A percentile compares a stretch with the other conserved stretches of the same genome.
phyloP scores from a whole-genome alignment of 2,113 vertebrate species.

The Chamaea fasciata region DNA sequence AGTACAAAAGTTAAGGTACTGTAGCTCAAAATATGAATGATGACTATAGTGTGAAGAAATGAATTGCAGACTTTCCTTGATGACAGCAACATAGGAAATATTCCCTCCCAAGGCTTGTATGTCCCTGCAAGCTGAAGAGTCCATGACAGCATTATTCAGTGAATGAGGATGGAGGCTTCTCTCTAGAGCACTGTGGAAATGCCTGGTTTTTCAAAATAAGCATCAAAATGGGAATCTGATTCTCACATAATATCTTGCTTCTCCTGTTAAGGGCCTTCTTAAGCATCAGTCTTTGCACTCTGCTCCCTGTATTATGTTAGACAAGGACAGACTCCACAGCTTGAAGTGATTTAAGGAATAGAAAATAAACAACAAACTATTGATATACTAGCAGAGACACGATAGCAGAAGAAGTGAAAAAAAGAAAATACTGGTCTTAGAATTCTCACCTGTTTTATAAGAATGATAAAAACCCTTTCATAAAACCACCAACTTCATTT shows the following conservation, averaged over 20 bases:
- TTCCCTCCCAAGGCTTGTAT: neutral
- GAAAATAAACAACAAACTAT: neutral
- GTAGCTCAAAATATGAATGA: neutral
- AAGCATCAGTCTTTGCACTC: neutral
- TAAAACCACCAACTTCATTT: neutral
- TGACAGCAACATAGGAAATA: neutral
- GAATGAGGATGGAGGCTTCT: neutral
- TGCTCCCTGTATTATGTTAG: neutral
- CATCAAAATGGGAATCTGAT: neutral
- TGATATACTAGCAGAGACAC: neutral
- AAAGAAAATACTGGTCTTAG: neutral
- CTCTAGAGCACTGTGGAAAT: neutral
- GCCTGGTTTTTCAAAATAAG: neutral
- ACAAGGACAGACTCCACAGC: neutral
- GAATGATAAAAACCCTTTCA: neutral
- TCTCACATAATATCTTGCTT: neutral
- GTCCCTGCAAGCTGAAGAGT: neutral
- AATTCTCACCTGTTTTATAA: neutral
- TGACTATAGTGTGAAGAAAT: neutral
- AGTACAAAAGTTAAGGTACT: constrained; percentile 9
- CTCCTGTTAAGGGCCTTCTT: neutral
- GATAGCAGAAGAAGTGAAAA: neutral
- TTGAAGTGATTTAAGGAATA: neutral
- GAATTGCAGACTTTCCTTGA: neutral
- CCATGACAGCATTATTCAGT: neutral